A percentile compares a stretch with the other conserved stretches of the same genome.
phyloP scores from a whole-genome alignment of 2,797 vertebrate species.

The Menidia menidia region DNA sequence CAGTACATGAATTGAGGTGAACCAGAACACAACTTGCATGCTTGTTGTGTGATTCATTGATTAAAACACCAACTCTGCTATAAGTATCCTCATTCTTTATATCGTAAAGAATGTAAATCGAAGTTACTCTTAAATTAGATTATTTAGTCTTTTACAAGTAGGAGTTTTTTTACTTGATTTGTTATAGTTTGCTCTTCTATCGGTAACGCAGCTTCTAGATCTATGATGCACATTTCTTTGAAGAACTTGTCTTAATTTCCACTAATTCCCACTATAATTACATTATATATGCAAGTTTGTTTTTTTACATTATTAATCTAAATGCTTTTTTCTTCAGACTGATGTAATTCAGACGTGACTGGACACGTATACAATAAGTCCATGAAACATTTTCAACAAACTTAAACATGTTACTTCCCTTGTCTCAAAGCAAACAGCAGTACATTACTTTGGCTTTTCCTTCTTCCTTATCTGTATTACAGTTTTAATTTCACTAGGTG shows the following conservation, averaged over 20 bases:
- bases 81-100: background rate
- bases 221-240: background rate
- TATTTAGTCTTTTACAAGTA: too few relatives aligned
- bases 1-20: background rate
- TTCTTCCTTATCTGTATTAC: background rate
- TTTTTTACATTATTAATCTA: background rate
- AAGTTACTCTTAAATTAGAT: background rate
- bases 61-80: background rate
- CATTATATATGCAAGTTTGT: conserved; percentile 1
- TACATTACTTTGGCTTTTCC: background rate
- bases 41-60: background rate
- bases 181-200: background rate
- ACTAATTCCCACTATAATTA: background rate
- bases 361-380: background rate
- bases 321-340: background rate
- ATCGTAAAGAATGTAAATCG: background rate
- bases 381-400: background rate
- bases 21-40: background rate
- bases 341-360: conserved; percentile 7
- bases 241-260: background rate
- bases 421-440: background rate
- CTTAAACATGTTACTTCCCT: background rate
- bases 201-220: background rate
- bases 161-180: background rate
- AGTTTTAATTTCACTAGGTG: conserved; percentile 49